A percentile compares a stretch with the other conserved stretches of the same genome.
Conservation (phyloP, 2,797 vertebrate genomes). For the Ceryle rudis region DNA sequence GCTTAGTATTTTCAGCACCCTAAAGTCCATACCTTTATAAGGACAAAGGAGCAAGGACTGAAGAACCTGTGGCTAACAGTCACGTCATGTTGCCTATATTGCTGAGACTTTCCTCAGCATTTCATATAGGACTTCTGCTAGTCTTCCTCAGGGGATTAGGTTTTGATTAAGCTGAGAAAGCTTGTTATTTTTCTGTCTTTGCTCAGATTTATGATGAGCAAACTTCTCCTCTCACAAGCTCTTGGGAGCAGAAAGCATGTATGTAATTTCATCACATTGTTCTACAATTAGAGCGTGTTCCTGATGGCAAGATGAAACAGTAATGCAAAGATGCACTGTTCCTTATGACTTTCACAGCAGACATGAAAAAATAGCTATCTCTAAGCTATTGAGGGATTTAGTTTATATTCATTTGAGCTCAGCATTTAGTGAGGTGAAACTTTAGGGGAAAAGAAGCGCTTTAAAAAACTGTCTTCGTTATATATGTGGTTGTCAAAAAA, state of each 20-base stretch:
- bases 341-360: not conserved
- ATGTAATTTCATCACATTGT: not conserved
- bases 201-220: not conserved
- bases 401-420: not conserved
- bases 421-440: not conserved
- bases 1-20: not conserved
- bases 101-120: not conserved
- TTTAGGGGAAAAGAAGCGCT: not conserved
- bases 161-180: not conserved
- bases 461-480: not conserved
- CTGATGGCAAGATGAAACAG: not conserved
- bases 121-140: not conserved
- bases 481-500: not conserved
- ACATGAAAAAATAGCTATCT: not conserved
- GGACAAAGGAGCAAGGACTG: not conserved
- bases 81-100: accelerated
- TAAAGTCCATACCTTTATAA: not conserved
- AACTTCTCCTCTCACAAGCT: not conserved
- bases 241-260: not conserved
- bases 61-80: not conserved
- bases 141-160: not conserved
- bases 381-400: not conserved
- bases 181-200: not conserved
- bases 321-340: not conserved
- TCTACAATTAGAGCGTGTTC: not conserved